Evolutionary conservation across 2,888 invertebrate genomes (phyloP).

Genomic region (Morpho helenor): DNA sequence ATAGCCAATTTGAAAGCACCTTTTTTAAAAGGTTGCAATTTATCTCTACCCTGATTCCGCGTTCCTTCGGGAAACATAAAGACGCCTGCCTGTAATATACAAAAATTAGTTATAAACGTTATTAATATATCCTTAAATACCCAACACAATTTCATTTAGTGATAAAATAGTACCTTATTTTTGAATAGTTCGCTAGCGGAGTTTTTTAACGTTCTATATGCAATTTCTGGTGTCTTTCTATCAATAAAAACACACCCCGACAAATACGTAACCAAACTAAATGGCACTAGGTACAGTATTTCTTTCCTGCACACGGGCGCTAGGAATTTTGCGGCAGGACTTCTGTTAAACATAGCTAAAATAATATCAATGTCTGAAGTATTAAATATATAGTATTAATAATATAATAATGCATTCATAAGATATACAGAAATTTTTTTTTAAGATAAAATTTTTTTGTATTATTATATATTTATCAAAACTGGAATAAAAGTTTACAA

Average conservation of each 20-base stretch:
- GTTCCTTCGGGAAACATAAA: conserved; percentile 89
- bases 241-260: conserved; percentile 84
- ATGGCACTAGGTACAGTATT: conserved; percentile 82
- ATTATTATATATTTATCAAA: no score
- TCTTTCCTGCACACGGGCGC: conserved; percentile 82
- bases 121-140: no score
- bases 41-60: conserved; percentile 75
- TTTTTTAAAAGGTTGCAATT: conserved; percentile 85
- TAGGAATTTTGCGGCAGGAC: conserved; percentile 77
- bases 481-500: no score
- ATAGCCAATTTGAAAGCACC: conserved; percentile 87
- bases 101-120: background rate
- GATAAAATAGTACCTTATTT: conserved; percentile 58
- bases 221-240: conserved; percentile 79
- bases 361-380: no score
- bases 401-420: no score
- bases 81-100: conserved; percentile 78
- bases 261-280: conserved; percentile 82
- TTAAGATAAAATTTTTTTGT: no score
- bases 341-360: conserved; percentile 5
- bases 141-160: no score
- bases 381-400: no score
- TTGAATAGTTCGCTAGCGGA: conserved; percentile 73
- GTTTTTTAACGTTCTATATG: conserved; percentile 72
- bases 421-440: no score